These are phyloP conservation scores for Oppia nitens DNA, from an alignment of 1,140 invertebrate species.

Conservation along the genomic window DNA sequence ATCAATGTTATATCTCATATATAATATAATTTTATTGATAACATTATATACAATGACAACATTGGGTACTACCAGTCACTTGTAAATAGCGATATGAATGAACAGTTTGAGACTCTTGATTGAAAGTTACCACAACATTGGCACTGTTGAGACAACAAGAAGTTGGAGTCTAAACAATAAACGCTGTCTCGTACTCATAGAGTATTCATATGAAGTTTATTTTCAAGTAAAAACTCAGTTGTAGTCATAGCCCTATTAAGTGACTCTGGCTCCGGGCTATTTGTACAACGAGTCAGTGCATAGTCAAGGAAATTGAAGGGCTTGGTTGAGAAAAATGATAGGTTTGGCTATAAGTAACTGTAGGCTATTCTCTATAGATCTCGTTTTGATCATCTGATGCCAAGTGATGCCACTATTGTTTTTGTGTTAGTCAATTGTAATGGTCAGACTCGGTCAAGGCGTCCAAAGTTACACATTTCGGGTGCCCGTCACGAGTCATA, in stretches of 20 bases:
- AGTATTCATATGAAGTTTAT: background rate
- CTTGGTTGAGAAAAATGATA: background rate
- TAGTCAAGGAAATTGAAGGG: background rate
- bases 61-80: background rate
- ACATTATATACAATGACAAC: background rate
- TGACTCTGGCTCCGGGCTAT: background rate
- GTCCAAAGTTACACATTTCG: background rate
- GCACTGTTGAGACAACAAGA: background rate
- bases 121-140: background rate
- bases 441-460: background rate
- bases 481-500: background rate
- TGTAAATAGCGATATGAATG: background rate
- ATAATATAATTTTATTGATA: background rate
- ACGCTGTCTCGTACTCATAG: too few species aligned
- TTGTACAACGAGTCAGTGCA: background rate
- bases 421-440: background rate
- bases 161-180: background rate
- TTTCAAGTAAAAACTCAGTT: too few species aligned
- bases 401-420: too few species aligned
- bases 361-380: background rate
- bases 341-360: background rate
- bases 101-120: background rate
- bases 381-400: background rate
- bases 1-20: too few species aligned
- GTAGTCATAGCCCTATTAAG: background rate